Percentiles rank a stretch among this genome's conserved stretches.
These are phyloP conservation scores for Rhopalosiphum maidis DNA, from an alignment of 1,140 invertebrate species.

Conservation along the genomic window DNA sequence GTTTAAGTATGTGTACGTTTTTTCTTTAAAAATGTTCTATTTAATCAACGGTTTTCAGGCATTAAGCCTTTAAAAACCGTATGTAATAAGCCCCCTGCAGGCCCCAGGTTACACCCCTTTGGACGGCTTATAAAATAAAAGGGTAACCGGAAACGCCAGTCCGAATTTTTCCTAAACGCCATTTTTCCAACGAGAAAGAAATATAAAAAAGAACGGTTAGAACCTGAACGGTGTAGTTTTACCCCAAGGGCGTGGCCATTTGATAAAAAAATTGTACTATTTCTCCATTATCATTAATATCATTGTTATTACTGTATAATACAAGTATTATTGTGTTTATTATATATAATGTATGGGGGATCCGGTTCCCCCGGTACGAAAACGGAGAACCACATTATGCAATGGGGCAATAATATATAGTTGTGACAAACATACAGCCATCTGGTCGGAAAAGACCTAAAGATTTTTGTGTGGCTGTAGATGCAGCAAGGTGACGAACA, in stretches of 20 bases:
- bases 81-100: conserved; percentile 55
- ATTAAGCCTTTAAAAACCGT: conserved; percentile 53
- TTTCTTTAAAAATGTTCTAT: conserved; percentile 38
- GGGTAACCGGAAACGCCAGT: conserved; percentile 58
- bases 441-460: conserved; percentile 15
- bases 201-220: conserved; percentile 53
- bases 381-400: conserved; percentile 52
- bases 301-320: conserved; percentile 53
- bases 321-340: conserved; percentile 55
- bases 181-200: conserved; percentile 50
- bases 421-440: conserved; percentile 26
- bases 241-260: conserved; percentile 51
- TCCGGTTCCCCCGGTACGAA: conserved; percentile 49
- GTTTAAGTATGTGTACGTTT: conserved; percentile 48
- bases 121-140: conserved; percentile 42
- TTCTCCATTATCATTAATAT: conserved; percentile 57
- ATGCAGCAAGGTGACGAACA: conserved; percentile 26
- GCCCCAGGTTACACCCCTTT: conserved; percentile 44
- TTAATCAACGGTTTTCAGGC: conserved; percentile 51
- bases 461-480: background rate
- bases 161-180: conserved; percentile 57
- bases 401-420: conserved; percentile 30
- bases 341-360: conserved; percentile 45
- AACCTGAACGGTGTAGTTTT: conserved; percentile 53
- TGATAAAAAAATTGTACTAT: conserved; percentile 56